Base-by-base conservation (phyloP, 1,140 invertebrate genomes). In the Solenopsis invicta region DNA sequence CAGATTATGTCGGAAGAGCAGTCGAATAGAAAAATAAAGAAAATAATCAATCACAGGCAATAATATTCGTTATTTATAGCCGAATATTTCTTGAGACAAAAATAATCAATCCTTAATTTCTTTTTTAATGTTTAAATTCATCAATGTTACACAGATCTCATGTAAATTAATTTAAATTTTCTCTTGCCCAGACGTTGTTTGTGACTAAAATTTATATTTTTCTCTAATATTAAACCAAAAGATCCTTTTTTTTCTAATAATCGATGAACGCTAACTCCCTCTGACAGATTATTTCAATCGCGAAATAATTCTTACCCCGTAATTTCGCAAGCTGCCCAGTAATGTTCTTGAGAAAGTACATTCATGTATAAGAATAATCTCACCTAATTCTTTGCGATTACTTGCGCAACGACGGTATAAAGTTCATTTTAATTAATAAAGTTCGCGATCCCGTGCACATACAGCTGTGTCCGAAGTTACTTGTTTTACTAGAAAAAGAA, bases 361-460 rank as follows among this genome's bases (percentile, higher is more conserved):
- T 41, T 59, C 13, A 2, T 59, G 52, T n/a, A 71, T 34, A 77
- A 59, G n/a, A 56, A 56, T 56, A 71, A 71, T 81, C 16, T 13
- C 13, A 9, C 18, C 29, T n/a, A 77, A 81, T 81, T 81, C n/a
- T 71, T 24, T 16, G 21, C 64, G 4, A 69, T 45, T 45, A 64
- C 74, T 45, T 24, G 16, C 10, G 6, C 37, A 77, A 8, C 56
- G 21, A 10, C 10, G 21, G 64, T 24, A 77, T 48, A 77, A 77
- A 77, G 41, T 64, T 77, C 24, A 24, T 77, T 34, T 64, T 62
- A 76, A 76, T 76, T 76, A 77, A 77, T 64, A 64, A 64, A 77
- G 24, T 77, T 77, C 3, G 74, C 52, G 45, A 76, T 16, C 37
- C 21, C 21, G 13, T 77, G 16, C 16, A 29, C 16, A 29, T 41